Percentiles rank a stretch among this genome's conserved stretches.
Evolutionary conservation across 2,888 invertebrate genomes (phyloP).

Genomic region (Thymelicus lineola): DNA sequence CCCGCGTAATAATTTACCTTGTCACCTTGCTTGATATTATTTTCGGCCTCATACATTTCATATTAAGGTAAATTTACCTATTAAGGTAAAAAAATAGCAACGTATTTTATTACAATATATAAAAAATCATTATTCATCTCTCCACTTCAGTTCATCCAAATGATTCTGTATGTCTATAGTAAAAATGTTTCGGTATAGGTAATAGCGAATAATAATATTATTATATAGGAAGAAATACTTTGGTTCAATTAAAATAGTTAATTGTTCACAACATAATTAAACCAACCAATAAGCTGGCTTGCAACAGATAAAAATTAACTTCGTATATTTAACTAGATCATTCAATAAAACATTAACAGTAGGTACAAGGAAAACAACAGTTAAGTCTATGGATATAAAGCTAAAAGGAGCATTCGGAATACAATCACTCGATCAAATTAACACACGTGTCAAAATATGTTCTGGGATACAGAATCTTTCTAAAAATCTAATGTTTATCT

Average conservation of each 20-base stretch:
- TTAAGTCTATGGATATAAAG: constrained; percentile 11
- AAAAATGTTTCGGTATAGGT: background rate
- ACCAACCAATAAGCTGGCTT: constrained; percentile 13
- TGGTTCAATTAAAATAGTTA: background rate
- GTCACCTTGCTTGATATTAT: constrained; percentile 5
- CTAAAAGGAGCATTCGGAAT: constrained; percentile 5
- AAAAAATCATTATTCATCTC: background rate
- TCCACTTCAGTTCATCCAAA: background rate
- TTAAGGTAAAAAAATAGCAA: constrained; percentile 31
- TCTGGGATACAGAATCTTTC: background rate
- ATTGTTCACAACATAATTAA: constrained; percentile 28
- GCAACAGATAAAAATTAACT: constrained; percentile 17
- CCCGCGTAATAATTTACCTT: constrained; percentile 30
- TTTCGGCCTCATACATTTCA: constrained; percentile 11
- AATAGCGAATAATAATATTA: background rate
- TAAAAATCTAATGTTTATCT: constrained; percentile 22
- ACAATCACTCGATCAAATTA: constrained; percentile 3
- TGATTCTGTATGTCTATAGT: background rate
- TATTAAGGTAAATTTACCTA: constrained; percentile 24
- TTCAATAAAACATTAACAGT: constrained; percentile 6
- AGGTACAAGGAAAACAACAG: constrained; percentile 10
- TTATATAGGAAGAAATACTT: constrained; percentile 9
- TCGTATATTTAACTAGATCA: constrained; percentile 33
- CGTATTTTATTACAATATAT: constrained; percentile 20
- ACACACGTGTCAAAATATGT: background rate